These are phyloP conservation scores for Nomada ruficornis DNA, from an alignment of 2,888 invertebrate species.

Conservation along the genomic window DNA sequence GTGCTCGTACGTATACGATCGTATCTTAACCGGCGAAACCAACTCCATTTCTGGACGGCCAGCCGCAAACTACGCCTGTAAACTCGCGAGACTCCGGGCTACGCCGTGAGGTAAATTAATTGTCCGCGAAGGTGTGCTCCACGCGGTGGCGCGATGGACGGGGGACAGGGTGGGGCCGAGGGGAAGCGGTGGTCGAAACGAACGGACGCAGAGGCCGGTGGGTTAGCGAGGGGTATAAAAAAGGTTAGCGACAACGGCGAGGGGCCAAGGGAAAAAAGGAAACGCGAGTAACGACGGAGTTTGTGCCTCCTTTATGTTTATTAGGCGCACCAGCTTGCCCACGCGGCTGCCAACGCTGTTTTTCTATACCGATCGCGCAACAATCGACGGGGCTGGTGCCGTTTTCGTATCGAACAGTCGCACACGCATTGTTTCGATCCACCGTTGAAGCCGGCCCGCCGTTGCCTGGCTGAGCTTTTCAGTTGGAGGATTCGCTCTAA, in stretches of 20 bases:
- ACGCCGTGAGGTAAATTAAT: slow-evolving; percentile 73
- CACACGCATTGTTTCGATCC: background rate
- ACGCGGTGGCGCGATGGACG: slow-evolving; percentile 52
- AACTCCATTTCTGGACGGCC: slow-evolving; percentile 82
- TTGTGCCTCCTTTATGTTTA: slow-evolving; percentile 67
- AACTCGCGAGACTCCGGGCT: slow-evolving; percentile 38
- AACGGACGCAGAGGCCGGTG: background rate
- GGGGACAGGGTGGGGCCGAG: slow-evolving; percentile 11
- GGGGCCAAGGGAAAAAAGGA: slow-evolving; percentile 19
- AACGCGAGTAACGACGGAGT: slow-evolving; percentile 50
- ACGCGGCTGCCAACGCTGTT: slow-evolving; percentile 51
- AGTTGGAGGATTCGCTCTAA: no score
- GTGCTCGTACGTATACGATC: slow-evolving; percentile 74
- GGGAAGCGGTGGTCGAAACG: slow-evolving; percentile 19
- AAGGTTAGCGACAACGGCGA: background rate
- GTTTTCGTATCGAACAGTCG: slow-evolving; percentile 14
- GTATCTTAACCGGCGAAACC: slow-evolving; percentile 82
- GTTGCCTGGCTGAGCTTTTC: no score
- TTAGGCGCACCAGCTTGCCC: slow-evolving; percentile 74
- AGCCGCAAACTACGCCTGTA: slow-evolving; percentile 63
- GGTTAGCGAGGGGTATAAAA: background rate
- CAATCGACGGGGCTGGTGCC: slow-evolving; percentile 7
- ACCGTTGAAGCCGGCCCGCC: background rate
- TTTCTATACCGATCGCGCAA: slow-evolving; percentile 19
- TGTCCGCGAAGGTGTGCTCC: slow-evolving; percentile 70